phyloP scores from a whole-genome alignment of 2,113 vertebrate genomes.

The Onychorhynchus coronatus region DNA sequence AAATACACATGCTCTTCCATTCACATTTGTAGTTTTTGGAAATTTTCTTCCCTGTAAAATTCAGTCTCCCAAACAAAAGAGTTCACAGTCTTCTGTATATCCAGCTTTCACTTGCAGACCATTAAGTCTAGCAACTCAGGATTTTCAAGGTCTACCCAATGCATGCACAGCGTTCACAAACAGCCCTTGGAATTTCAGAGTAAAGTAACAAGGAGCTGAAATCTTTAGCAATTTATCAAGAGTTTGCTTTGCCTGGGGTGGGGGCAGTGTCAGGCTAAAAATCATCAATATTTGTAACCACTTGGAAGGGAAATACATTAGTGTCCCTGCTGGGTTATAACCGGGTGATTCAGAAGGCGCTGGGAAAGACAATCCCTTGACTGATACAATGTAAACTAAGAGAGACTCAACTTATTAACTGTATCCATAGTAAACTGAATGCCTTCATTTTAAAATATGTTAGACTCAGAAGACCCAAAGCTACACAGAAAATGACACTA shows the following conservation, averaged over 20 bases:
- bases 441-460: background rate
- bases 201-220: slow-evolving; percentile 19
- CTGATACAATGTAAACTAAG: slow-evolving; percentile 25
- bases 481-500: slow-evolving; percentile 51
- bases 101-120: slow-evolving; percentile 43
- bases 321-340: slow-evolving; percentile 54
- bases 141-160: slow-evolving; percentile 39
- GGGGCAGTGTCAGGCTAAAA: background rate
- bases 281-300: slow-evolving; percentile 31
- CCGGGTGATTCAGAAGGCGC: background rate
- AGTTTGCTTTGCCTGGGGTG: background rate
- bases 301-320: slow-evolving; percentile 54
- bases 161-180: slow-evolving; percentile 6
- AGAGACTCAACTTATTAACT: background rate
- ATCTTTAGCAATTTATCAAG: slow-evolving; percentile 8
- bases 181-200: slow-evolving; percentile 21
- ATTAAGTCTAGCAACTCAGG: slow-evolving; percentile 58
- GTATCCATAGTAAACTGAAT: background rate
- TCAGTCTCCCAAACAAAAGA: slow-evolving; percentile 8
- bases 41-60: slow-evolving; percentile 29
- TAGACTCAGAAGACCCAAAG: slow-evolving; percentile 46
- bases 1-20: background rate
- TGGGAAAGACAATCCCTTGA: slow-evolving; percentile 1
- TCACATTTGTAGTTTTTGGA: background rate
- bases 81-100: background rate